These are phyloP conservation scores for Hirtodrosophila histrioides DNA, from an alignment of 2,888 invertebrate genomes.

Conservation along the genomic window DNA sequence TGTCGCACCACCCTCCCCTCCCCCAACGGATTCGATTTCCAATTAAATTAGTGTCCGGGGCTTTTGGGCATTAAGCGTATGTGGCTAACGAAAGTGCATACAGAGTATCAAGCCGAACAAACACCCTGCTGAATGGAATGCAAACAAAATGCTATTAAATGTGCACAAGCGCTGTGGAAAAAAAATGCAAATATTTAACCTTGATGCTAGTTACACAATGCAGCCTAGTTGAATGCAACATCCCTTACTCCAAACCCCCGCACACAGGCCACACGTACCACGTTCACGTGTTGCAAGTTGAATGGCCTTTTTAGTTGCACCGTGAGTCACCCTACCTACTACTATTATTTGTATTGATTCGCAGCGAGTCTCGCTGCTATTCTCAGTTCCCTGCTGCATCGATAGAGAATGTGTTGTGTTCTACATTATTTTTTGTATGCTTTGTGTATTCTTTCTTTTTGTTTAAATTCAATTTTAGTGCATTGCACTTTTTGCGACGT, in stretches of 20 bases:
- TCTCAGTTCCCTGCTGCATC: conserved; percentile 5
- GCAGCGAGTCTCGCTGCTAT: conserved; percentile 24
- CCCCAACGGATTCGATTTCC: conserved; percentile 45
- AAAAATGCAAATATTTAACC: conserved; percentile 75
- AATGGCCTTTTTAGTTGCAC: conserved; percentile 67
- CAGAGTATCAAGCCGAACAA: conserved; percentile 28
- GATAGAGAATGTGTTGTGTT: conserved; percentile 38
- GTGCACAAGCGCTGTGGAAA: conserved; percentile 14
- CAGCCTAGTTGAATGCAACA: conserved; percentile 21
- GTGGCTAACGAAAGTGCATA: conserved; percentile 31
- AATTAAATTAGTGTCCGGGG: conserved; percentile 58
- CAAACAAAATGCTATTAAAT: conserved; percentile 45
- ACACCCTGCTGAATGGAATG: conserved; percentile 43
- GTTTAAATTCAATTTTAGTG: conserved; percentile 77
- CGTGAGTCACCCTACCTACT: conserved; percentile 54
- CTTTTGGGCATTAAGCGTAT: conserved; percentile 28
- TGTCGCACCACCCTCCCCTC: neutral
- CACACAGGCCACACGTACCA: conserved; percentile 1
- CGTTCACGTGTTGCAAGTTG: conserved; percentile 54
- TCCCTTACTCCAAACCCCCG: conserved; percentile 1
- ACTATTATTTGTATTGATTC: conserved; percentile 59
- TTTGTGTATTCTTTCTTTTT: conserved; percentile 59
- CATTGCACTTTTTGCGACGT: conserved; percentile 74
- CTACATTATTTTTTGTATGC: conserved; percentile 50
- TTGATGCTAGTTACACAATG: conserved; percentile 67